Percentiles rank a stretch among this genome's conserved stretches.
Conservation (phyloP, 2,113 vertebrate genomes). For the Spheniscus mendiculus region DNA sequence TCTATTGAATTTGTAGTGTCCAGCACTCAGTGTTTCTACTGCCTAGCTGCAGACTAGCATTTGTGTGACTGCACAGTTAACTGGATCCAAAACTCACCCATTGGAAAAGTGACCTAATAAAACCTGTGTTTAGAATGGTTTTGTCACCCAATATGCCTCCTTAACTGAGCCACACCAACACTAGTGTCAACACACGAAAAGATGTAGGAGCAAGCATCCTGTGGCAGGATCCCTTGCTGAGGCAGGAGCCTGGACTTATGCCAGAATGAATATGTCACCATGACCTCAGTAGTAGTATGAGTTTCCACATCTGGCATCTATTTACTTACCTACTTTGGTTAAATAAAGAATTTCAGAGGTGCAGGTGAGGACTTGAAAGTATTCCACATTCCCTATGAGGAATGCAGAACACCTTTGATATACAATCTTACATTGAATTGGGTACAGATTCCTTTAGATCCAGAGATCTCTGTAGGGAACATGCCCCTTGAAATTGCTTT, state of each 20-base stretch:
- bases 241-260: background rate
- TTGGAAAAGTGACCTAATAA: background rate
- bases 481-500: background rate
- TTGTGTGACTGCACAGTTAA: background rate
- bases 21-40: background rate
- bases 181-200: background rate
- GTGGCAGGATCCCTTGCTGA: background rate
- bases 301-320: background rate
- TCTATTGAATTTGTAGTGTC: background rate
- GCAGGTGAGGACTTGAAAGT: constrained; percentile 21
- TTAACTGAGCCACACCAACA: background rate
- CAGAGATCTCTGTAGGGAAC: background rate
- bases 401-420: constrained; percentile 25
- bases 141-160: background rate
- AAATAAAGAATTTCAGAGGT: constrained; percentile 34
- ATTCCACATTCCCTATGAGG: background rate
- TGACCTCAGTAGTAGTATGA: background rate
- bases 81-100: background rate
- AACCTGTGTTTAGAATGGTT: background rate
- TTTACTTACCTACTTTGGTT: constrained; percentile 12
- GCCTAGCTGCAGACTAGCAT: background rate
- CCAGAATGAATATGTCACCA: background rate
- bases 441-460: background rate
- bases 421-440: background rate
- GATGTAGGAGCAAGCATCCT: background rate